Evolutionary conservation across 2,888 invertebrate species (phyloP).

Genomic region (Dorcus parallelipipedus): DNA sequence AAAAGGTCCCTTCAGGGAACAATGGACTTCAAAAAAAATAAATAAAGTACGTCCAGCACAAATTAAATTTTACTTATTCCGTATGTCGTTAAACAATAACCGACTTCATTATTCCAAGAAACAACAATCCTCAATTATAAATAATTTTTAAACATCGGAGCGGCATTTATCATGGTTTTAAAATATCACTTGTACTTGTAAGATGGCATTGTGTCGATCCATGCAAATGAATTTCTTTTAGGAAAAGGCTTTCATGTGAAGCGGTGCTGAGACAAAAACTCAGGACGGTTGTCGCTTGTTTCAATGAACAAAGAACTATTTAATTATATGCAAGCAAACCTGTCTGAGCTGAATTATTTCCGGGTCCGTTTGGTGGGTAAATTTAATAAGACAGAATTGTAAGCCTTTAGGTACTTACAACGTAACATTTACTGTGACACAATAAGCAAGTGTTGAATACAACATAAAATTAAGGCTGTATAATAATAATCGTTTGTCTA

Average conservation of each 20-base stretch:
- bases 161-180: not conserved
- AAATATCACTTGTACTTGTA: not conserved
- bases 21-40: constrained; percentile 27
- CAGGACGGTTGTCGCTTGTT: constrained; percentile 20
- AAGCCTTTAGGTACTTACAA: too few relatives aligned
- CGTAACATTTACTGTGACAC: too few relatives aligned
- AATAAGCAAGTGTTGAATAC: too few relatives aligned
- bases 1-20: constrained; percentile 24
- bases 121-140: too few relatives aligned
- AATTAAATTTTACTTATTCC: too few relatives aligned
- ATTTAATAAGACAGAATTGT: not conserved
- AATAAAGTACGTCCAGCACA: constrained; percentile 18
- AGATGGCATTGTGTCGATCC: constrained; percentile 11
- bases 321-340: constrained; percentile 21
- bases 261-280: constrained; percentile 13
- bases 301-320: constrained; percentile 15
- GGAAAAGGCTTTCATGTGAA: constrained; percentile 18
- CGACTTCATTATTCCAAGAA: constrained; percentile 1
- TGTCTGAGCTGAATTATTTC: constrained; percentile 20
- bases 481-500: too few relatives aligned
- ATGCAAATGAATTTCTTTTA: constrained; percentile 16
- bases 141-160: not conserved
- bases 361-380: constrained; percentile 7
- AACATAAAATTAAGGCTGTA: too few relatives aligned
- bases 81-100: too few relatives aligned